Percentiles rank a stretch among this genome's conserved stretches.
These are phyloP conservation scores for Zaprionus tsacasi DNA, from an alignment of 1,140 invertebrate genomes.

Conservation along the genomic window DNA sequence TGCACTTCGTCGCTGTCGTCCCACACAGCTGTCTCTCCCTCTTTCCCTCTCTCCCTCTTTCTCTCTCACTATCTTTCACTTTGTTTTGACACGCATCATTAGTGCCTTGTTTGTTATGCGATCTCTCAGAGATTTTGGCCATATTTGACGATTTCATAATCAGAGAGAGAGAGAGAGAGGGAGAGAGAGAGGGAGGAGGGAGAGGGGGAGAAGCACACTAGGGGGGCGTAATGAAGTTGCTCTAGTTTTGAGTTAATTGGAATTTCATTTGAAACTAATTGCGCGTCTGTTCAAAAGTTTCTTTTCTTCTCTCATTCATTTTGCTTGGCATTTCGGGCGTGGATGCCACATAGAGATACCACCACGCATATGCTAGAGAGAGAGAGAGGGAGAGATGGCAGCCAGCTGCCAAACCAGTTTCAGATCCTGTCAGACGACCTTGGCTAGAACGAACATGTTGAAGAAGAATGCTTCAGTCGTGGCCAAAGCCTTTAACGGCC, in stretches of 20 bases:
- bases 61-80: background rate
- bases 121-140: conserved; percentile 63
- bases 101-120: conserved; percentile 74
- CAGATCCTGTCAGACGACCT: conserved; percentile 74
- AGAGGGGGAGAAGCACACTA: background rate
- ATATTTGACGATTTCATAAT: conserved; percentile 60
- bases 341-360: background rate
- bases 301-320: background rate
- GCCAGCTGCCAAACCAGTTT: conserved; percentile 57
- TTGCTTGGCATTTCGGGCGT: conserved; percentile 14
- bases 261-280: conserved; percentile 67
- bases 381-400: background rate
- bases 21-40: background rate
- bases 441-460: conserved; percentile 63
- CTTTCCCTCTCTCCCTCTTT: background rate
- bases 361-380: background rate
- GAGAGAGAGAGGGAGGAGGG: background rate
- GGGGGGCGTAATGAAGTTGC: conserved; percentile 69
- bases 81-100: conserved; percentile 61
- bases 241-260: conserved; percentile 72
- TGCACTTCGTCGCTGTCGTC: background rate
- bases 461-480: conserved; percentile 57
- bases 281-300: conserved; percentile 14
- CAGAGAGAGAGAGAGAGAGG: conserved; percentile 1
- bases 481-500: conserved; percentile 8